Base-by-base conservation (phyloP, 2,113 vertebrate genomes). In the Sciurus niger region DNA sequence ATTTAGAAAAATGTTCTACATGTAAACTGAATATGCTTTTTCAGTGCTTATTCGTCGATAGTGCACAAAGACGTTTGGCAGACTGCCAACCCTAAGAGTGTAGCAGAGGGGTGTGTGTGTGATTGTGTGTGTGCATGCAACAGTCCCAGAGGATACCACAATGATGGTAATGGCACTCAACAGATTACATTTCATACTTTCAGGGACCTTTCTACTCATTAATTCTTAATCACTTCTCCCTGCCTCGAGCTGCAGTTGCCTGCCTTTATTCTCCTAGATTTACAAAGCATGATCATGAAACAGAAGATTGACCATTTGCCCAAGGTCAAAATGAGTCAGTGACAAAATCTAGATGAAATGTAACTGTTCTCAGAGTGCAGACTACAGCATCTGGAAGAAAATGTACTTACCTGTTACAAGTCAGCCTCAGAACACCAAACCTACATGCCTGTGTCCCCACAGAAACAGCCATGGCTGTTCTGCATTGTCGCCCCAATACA, bases 161-260 rank as follows among this genome's bases (percentile, higher is more conserved):
- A 4, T 5, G 77, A 80, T 16, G 8, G 4, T 78, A 80, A 34
- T 55, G 73, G 43, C 67, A 34, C 22, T 93, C 84, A 72, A 0
- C n/a, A 46, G 91, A 93, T 14, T 70, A n/a, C 13, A 5, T 65
- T 93, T 95, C 84, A 58, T 92, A 32, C 80, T 90, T 73, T 90
- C 93, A 89, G 22, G 78, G 84, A 85, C 84, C 84, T 92, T 92
- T 73, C 40, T 18, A 60, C 80, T 74, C 88, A 83, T 95, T 95
- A 5, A 93, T 95, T 97, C 92, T 94, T 92, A 89, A 95, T 94
- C 30, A 65, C 13, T 65, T 46, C 67, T 83, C 65, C 93, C 72
- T 37, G 84, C 87, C 84, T 82, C 55, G 67, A 93, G 53, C 92
- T 65, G 13, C 30, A 28, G n/a, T 79, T 90, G 43, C 55, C 40